Base-by-base conservation (phyloP, 1,140 invertebrate species). In the Episyrphus balteatus region DNA sequence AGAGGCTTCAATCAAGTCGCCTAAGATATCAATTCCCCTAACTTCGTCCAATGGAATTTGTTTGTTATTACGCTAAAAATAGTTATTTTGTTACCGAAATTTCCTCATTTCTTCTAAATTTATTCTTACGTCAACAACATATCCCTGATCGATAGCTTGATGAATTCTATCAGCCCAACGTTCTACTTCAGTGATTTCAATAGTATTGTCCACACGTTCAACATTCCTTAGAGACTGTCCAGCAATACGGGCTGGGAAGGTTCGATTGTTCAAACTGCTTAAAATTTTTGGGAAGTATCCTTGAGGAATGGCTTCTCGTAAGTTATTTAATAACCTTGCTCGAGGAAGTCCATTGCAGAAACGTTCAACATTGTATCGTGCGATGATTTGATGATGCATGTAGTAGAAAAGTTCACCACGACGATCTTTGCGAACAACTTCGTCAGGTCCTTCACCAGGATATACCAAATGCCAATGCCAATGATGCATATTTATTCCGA, bases 391-490 rank as follows among this genome's bases (percentile, higher is more conserved):
- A 53, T 82, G 77, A 58, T 85, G 82, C 79, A 83, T 83, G 59
- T 83, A 84, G 57, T 77, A 83, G 61, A 84, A 84, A 0, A 85
- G 70, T 63, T 85, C 82, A 13, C 82, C 82, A 26, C 81, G 74
- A 36, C 82, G 71, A 59, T 84, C 77, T 58, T 81, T 82, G 34
- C 69, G 64, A 6, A 78, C 75, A 21, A 78, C 71, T 18, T 61
- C 58, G 1, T 37, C 34, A 6, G 70, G 59, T 11, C 70, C 72
- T 32, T 72, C 66, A 36, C 56, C 58, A 13, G 81, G 81, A 54
- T 83, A 83, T 0, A 83, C 76, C 44, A 83, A 60, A 67, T 85
- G 82, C 82, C 82, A 85, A 56, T 84, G 81, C 79, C 81, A 83
- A 53, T 84, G 82, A 57, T 84, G 81, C 31, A 80, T 72, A 55